Conservation (phyloP, 2,113 vertebrate species). For the Thamnophis sirtalis region DNA sequence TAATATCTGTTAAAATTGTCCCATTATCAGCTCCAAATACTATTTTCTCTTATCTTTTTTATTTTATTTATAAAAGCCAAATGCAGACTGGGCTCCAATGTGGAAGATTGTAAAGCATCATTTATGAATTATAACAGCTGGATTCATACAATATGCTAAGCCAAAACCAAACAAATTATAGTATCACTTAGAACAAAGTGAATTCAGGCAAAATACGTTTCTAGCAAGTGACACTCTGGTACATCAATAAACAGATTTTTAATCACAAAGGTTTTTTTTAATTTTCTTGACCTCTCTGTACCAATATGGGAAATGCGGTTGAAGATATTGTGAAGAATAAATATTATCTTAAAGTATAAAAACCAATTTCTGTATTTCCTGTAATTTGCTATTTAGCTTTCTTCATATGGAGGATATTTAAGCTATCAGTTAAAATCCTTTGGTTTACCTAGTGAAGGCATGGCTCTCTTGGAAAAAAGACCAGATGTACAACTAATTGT, state of each 20-base stretch:
- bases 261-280: accelerated
- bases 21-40: accelerated
- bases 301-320: not conserved
- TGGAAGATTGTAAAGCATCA: not conserved
- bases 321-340: not conserved
- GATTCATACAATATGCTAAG: not conserved
- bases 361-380: not conserved
- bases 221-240: not conserved
- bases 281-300: not conserved
- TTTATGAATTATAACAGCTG: not conserved
- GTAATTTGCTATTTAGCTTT: conserved; percentile 72
- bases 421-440: conserved; percentile 91
- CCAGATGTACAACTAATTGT: conserved; percentile 83
- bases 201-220: not conserved
- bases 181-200: not conserved
- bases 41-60: not conserved
- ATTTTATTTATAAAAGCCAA: not conserved
- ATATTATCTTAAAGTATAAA: not conserved
- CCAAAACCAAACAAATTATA: not conserved
- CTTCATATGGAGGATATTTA: conserved; percentile 90
- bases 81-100: not conserved
- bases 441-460: conserved; percentile 88
- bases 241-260: not conserved
- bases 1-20: not conserved
- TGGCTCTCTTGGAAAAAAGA: conserved; percentile 77